phyloP scores from a whole-genome alignment of 2,888 invertebrate species.

The Carabus problematicus region DNA sequence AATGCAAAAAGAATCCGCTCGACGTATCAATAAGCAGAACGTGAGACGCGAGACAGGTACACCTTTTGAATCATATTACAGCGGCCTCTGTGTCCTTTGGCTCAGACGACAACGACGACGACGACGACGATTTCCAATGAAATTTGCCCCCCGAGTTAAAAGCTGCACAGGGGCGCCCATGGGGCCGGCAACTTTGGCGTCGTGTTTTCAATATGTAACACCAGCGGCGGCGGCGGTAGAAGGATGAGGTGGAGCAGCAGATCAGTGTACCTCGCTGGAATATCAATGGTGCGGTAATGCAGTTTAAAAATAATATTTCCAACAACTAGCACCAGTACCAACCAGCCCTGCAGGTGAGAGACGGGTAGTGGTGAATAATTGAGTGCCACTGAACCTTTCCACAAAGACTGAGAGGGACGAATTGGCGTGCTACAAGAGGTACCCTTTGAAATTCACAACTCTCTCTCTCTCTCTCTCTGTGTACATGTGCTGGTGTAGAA shows the following conservation, averaged over 20 bases:
- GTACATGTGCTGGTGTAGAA: too few species aligned
- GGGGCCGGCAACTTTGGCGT: conserved; percentile 18
- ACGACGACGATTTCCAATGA: conserved; percentile 28
- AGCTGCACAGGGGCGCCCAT: conserved; percentile 26
- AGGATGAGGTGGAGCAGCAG: not conserved
- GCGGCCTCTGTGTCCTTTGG: not conserved
- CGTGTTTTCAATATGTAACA: conserved; percentile 42
- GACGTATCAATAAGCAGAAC: too few species aligned
- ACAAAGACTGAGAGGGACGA: too few species aligned
- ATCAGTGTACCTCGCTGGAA: conserved; percentile 31
- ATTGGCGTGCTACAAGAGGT: too few species aligned
- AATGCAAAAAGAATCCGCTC: too few species aligned
- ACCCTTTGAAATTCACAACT: conserved; percentile 29
- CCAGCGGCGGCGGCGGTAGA: too few species aligned
- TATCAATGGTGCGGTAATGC: conserved; percentile 35
- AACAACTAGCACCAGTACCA: not conserved
- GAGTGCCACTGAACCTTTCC: not conserved
- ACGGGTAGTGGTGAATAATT: not conserved
- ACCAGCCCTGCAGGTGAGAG: too few species aligned
- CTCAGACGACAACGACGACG: not conserved
- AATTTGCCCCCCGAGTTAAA: conserved; percentile 37
- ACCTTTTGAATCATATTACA: not conserved
- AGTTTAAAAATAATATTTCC: conserved; percentile 41
- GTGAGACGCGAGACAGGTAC: not conserved
- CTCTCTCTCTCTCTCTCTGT: conserved; percentile 19